Percentiles rank a stretch among this genome's conserved stretches.
These are phyloP conservation scores for Gymnodraco acuticeps DNA, from an alignment of 2,797 vertebrate genomes.

Conservation along the genomic window DNA sequence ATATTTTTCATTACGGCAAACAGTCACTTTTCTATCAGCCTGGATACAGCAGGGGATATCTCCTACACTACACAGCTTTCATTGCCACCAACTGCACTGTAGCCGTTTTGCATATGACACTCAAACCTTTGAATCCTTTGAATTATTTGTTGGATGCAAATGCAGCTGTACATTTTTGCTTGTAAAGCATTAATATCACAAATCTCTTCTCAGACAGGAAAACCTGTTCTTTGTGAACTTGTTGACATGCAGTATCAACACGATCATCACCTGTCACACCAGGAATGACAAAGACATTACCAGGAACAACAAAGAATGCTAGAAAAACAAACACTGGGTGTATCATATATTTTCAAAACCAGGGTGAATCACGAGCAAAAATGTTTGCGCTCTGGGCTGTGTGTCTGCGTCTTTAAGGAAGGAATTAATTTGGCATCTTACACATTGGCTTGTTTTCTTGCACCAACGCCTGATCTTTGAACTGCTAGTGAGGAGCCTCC, in stretches of 20 bases:
- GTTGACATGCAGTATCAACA: constrained; percentile 27
- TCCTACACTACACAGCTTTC: constrained; percentile 46
- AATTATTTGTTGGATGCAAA: constrained; percentile 24
- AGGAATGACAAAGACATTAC: background rate
- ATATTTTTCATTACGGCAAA: constrained; percentile 72
- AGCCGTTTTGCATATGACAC: too few relatives aligned
- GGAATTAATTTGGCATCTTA: constrained; percentile 82
- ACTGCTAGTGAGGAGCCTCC: constrained; percentile 80
- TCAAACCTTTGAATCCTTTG: too few relatives aligned
- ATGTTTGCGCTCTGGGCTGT: constrained; percentile 45
- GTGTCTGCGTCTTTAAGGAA: constrained; percentile 77
- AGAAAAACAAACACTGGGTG: constrained; percentile 37
- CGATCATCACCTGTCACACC: constrained; percentile 27
- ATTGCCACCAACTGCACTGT: too few relatives aligned
- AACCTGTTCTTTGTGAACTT: constrained; percentile 42
- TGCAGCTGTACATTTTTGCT: constrained; percentile 57
- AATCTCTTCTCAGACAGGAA: constrained; percentile 25
- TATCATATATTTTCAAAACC: constrained; percentile 37
- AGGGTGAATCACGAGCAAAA: constrained; percentile 45
- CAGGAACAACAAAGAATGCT: constrained; percentile 31
- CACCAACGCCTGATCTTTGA: constrained; percentile 84
- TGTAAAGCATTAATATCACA: constrained; percentile 46
- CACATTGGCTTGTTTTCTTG: constrained; percentile 83
- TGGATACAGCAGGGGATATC: constrained; percentile 64
- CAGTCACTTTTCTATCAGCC: constrained; percentile 47